These are phyloP conservation scores for Strix aluco DNA, from an alignment of 2,113 vertebrate genomes.

Conservation along the genomic window DNA sequence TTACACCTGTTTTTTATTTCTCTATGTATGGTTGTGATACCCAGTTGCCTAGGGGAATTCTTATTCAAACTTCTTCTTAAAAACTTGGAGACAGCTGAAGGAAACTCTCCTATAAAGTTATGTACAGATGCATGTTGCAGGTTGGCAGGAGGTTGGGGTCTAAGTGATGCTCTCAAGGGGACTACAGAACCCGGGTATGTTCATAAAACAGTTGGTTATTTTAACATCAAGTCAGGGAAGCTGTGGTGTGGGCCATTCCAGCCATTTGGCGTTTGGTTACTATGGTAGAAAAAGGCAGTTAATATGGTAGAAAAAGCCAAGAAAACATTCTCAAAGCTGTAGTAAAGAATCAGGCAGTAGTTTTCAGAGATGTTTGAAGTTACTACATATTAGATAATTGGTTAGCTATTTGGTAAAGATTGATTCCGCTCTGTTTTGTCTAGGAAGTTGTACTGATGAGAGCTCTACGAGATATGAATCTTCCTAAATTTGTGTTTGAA, in stretches of 20 bases:
- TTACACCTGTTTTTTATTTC: background rate
- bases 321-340: background rate
- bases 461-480: constrained; percentile 95
- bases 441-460: constrained; percentile 97
- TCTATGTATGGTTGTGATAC: background rate
- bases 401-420: background rate
- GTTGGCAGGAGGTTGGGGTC: background rate
- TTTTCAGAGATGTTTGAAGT: background rate
- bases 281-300: background rate
- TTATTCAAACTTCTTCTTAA: background rate
- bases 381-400: background rate
- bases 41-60: background rate
- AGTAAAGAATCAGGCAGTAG: background rate
- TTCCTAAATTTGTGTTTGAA: constrained; percentile 97
- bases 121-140: background rate
- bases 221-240: background rate
- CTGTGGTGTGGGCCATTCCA: background rate
- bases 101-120: background rate
- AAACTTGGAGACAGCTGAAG: background rate
- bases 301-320: background rate
- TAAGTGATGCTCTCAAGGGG: background rate
- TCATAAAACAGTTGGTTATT: background rate
- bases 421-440: background rate
- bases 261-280: background rate
- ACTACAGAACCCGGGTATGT: background rate